A percentile compares a stretch with the other conserved stretches of the same genome.
Conservation (phyloP, 2,113 vertebrate species). For the Colistium nudipinnis region DNA sequence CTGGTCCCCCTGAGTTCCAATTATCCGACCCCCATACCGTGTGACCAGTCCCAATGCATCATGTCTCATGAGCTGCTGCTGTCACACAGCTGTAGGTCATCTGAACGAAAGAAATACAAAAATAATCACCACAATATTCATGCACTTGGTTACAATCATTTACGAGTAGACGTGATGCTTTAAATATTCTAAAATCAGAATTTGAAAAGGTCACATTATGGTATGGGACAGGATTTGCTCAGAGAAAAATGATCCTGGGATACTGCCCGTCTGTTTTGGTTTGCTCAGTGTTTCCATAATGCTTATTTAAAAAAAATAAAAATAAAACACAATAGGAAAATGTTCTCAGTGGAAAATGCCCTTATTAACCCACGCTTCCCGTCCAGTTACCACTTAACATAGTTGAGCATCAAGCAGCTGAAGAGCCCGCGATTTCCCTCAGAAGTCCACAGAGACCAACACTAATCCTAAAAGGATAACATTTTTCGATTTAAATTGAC, state of each 20-base stretch:
- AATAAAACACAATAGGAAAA: background rate
- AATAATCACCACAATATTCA: constrained; percentile 4
- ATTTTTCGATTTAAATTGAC: background rate
- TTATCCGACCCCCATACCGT: constrained; percentile 57
- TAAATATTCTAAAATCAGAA: background rate
- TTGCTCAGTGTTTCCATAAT: background rate
- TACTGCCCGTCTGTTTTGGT: background rate
- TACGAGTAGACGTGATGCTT: background rate
- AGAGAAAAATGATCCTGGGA: no score
- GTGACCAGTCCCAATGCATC: constrained; percentile 38
- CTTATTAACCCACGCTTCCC: background rate
- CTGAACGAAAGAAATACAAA: constrained; percentile 18
- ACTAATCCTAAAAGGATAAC: background rate
- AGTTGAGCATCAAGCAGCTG: background rate
- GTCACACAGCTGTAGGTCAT: constrained; percentile 40
- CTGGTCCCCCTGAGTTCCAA: constrained; percentile 63
- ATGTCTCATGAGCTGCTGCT: constrained; percentile 32
- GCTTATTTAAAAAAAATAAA: no score
- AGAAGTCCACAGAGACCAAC: background rate
- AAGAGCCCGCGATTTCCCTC: background rate
- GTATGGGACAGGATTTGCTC: no score
- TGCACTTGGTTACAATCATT: constrained; percentile 15
- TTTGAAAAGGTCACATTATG: no score
- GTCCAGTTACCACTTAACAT: background rate
- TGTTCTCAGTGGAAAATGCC: background rate